These are phyloP conservation scores for Siphlonurus alternatus DNA, from an alignment of 2,888 invertebrate genomes.

Conservation along the genomic window DNA sequence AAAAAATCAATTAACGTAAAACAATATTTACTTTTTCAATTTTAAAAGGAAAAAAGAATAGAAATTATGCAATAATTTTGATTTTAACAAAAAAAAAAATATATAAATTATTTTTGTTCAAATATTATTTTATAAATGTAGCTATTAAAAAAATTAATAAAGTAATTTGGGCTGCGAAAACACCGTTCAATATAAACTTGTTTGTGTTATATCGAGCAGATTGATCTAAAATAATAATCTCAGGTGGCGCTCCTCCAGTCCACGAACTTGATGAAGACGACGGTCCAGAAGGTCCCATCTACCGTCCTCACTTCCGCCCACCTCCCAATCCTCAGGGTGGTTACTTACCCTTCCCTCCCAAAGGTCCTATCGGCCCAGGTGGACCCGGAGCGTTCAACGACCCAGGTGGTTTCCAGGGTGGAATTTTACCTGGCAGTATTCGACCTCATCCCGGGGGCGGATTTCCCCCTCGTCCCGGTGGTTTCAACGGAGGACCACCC, in stretches of 20 bases:
- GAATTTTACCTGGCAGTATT: not conserved
- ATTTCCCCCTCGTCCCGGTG: not conserved
- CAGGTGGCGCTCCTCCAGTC: not conserved
- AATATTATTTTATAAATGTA: too few species aligned
- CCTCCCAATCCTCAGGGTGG: not conserved
- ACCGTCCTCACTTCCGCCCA: not conserved
- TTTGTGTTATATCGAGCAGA: too few species aligned
- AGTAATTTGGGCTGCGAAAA: too few species aligned
- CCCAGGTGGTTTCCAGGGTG: not conserved
- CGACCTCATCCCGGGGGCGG: not conserved
- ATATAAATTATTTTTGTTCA: too few species aligned
- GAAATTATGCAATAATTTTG: too few species aligned
- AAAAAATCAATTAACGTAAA: too few species aligned
- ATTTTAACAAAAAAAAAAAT: too few species aligned
- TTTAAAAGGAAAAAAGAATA: too few species aligned
- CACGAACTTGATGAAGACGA: not conserved
- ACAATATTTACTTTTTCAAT: too few species aligned
- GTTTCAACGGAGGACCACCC: not conserved
- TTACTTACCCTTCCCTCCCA: not conserved
- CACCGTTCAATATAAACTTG: too few species aligned
- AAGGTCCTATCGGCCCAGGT: not conserved
- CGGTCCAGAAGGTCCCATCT: not conserved
- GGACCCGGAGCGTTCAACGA: not conserved
- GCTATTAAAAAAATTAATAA: too few species aligned
- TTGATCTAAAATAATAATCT: too few species aligned